Evolutionary conservation across 2,113 vertebrate species (phyloP), one percentile per base, ranked within the genome.

Genomic region (Rousettus leschenaultii): DNA sequence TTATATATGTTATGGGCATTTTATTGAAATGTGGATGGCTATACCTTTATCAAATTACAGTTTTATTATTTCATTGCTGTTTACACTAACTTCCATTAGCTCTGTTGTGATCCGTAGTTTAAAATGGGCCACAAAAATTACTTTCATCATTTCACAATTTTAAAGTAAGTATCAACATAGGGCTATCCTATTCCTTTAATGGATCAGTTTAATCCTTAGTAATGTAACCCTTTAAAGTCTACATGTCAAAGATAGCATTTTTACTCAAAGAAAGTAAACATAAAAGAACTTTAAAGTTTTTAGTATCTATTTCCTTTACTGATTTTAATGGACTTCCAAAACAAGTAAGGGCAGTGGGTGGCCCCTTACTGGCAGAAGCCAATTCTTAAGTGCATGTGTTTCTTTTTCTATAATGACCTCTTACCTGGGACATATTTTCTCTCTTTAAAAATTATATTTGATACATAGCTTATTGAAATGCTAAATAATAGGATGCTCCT

Each of bases 31-130:
- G 96, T 96, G 93, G 93, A 93, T 98, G 91, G 94, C 90, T 97
- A 95, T 90, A 93, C 96, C 90, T 97, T 98, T 97, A 98, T 98
- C 98, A 97, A 97, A 97, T 98, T 98, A 96, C 97, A 97, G 97
- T 95, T 98, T 97, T 98, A 97, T 97, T 98, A 97, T 98, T 98
- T 97, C 7, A 7, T 84, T 95, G 71, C 96, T 98, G 98, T 98
- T 99, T 98, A 98, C 93, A 94, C 97, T 98, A 98, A 98, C 96
- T 98, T 99, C 98, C 98, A 99, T 99, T 99, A 99, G 98, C 97
- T 95, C 83, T 97, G 95, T 98, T 98, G 96, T 98, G 97, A 98
- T 96, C 98, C 97, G 96, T 98, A 98, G 97, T 98, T 98, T 98
- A 97, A 98, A 98, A 97, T 95, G 96, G 85, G 63, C 96, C 94